Percentiles rank a stretch among this genome's conserved stretches.
These are phyloP conservation scores for Trypoxylus dichotomus DNA, from an alignment of 1,140 invertebrate species.

Conservation along the genomic window DNA sequence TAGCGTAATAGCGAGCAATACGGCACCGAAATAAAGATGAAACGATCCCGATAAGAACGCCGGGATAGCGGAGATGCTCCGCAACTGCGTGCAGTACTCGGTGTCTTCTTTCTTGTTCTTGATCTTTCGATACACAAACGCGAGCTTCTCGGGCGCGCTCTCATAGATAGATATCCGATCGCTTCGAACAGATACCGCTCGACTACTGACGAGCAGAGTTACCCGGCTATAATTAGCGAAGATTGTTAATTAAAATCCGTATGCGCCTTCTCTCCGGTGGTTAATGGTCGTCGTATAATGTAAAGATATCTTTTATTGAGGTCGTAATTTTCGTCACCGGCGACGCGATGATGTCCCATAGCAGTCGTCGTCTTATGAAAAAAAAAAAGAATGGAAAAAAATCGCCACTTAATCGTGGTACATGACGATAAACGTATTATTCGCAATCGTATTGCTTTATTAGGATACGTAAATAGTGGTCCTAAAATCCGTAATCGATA, in stretches of 20 bases:
- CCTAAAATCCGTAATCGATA: too few relatives aligned
- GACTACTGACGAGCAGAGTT: background rate
- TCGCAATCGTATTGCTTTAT: background rate
- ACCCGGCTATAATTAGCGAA: conserved; percentile 6
- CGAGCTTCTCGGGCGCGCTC: background rate
- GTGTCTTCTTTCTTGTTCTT: background rate
- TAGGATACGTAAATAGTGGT: background rate
- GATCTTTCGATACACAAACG: background rate
- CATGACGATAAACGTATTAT: background rate
- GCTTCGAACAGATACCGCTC: background rate
- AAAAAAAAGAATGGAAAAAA: background rate
- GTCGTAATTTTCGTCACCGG: conserved; percentile 13
- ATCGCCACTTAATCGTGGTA: background rate
- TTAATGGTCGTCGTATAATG: conserved; percentile 21
- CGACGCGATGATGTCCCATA: background rate
- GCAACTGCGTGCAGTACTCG: background rate
- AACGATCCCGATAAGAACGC: background rate
- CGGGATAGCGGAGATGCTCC: background rate
- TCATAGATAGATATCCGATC: conserved; percentile 9
- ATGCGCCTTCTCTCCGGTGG: background rate
- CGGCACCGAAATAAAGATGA: conserved; percentile 10
- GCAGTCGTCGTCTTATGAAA: background rate
- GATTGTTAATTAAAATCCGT: conserved; percentile 25
- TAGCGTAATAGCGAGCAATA: background rate
- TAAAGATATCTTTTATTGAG: conserved; percentile 23